A percentile compares a stretch with the other conserved stretches of the same genome.
Evolutionary conservation across 1,140 invertebrate species (phyloP).

Genomic region (Archivesica marissinica): DNA sequence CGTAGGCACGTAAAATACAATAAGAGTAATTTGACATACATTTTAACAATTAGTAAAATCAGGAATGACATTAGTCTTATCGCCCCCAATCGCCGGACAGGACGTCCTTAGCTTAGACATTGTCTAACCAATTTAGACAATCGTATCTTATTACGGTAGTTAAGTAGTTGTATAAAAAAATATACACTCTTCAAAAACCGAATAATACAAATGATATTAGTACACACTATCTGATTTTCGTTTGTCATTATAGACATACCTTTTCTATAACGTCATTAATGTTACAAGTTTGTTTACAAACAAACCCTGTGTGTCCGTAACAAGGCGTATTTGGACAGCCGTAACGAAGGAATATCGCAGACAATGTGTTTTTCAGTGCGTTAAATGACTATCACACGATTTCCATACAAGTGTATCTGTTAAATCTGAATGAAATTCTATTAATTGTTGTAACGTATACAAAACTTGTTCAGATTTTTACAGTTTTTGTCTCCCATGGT

Average conservation of each 20-base stretch:
- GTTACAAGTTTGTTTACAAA: conserved; percentile 17
- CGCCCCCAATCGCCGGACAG: not conserved
- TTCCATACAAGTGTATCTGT: not conserved
- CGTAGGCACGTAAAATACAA: too few species aligned
- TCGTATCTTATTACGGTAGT: conserved; percentile 27
- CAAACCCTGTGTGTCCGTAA: not conserved
- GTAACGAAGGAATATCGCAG: not conserved
- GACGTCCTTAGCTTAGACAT: not conserved
- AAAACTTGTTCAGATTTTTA: too few species aligned
- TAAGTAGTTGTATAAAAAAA: not conserved
- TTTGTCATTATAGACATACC: conserved; percentile 6
- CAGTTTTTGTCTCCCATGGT: too few species aligned
- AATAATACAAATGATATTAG: not conserved
- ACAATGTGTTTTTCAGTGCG: not conserved
- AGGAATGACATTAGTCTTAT: conserved; percentile 13
- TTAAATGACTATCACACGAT: not conserved
- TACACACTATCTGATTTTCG: not conserved
- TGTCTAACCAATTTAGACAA: conserved; percentile 7
- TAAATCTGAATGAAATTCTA: not conserved
- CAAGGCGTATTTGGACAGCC: too few species aligned
- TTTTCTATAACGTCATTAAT: not conserved
- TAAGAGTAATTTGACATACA: not conserved
- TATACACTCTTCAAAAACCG: not conserved
- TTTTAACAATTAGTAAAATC: conserved; percentile 10
- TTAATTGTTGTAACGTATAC: too few species aligned